A percentile compares a stretch with the other conserved stretches of the same genome.
phyloP scores from a whole-genome alignment of 2,888 invertebrate genomes.

The Agonum fuliginosum region DNA sequence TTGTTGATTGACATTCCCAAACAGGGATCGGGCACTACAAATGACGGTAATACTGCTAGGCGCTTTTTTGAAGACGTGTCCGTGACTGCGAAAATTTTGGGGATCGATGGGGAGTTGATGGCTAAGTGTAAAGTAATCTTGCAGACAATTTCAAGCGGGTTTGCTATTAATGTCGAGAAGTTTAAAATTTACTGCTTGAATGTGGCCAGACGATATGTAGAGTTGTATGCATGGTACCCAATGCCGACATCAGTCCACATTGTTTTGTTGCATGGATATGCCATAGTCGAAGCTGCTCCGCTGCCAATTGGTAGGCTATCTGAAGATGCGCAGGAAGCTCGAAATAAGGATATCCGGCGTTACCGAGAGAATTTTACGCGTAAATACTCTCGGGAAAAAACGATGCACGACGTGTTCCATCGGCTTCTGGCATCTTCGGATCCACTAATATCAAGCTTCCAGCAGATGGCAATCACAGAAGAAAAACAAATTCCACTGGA shows the following conservation, averaged over 20 bases:
- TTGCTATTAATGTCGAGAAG: slow-evolving; percentile 44
- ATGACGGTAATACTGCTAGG: slow-evolving; percentile 62
- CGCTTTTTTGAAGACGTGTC: slow-evolving; percentile 64
- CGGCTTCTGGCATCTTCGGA: too few species aligned
- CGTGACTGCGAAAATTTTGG: slow-evolving; percentile 27
- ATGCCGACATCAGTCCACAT: slow-evolving; percentile 63
- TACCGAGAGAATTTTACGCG: too few species aligned
- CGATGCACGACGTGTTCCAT: too few species aligned
- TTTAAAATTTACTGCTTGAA: slow-evolving; percentile 46
- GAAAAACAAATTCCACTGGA: too few species aligned
- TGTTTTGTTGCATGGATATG: slow-evolving; percentile 61
- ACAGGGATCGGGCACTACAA: slow-evolving; percentile 61
- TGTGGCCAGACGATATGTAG: slow-evolving; percentile 53
- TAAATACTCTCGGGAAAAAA: too few species aligned
- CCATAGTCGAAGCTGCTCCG: too few species aligned
- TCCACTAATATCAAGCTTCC: too few species aligned
- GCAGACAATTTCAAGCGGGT: slow-evolving; percentile 59
- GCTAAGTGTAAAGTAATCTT: slow-evolving; percentile 52
- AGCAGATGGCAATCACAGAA: too few species aligned
- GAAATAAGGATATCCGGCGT: too few species aligned
- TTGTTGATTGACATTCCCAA: slow-evolving; percentile 60
- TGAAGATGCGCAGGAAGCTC: too few species aligned
- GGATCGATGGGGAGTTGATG: slow-evolving; percentile 48
- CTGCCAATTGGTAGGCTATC: too few species aligned
- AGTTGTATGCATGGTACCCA: slow-evolving; percentile 42